phyloP scores from a whole-genome alignment of 2,888 invertebrate species.

The Camponotus fellah region DNA sequence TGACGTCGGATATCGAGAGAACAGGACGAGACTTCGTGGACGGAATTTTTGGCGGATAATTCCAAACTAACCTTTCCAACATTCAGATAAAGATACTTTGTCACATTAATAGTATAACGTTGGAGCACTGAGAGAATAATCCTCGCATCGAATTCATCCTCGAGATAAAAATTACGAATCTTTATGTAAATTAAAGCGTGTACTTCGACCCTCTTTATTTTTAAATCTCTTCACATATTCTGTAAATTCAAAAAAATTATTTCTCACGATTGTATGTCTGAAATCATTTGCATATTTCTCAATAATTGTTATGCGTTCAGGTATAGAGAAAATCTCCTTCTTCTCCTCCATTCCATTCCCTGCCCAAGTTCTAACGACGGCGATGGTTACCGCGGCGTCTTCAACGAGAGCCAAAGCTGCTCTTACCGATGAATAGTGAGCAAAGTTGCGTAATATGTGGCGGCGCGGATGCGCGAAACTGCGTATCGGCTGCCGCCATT shows the following conservation, averaged over 20 bases:
- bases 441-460: slow-evolving; percentile 79
- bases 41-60: slow-evolving; percentile 12
- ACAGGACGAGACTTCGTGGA: slow-evolving; percentile 8
- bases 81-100: background rate
- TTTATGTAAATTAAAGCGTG: too few species aligned
- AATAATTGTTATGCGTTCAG: background rate
- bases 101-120: background rate
- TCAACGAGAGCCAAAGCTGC: slow-evolving; percentile 50
- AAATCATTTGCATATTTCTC: background rate
- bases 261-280: background rate
- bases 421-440: slow-evolving; percentile 76
- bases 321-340: background rate
- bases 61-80: background rate
- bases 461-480: slow-evolving; percentile 77
- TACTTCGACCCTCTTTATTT: background rate
- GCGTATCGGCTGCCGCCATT: slow-evolving; percentile 64
- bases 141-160: background rate
- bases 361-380: slow-evolving; percentile 37
- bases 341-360: background rate
- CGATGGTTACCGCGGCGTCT: slow-evolving; percentile 14
- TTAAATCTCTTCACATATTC: too few species aligned
- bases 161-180: background rate
- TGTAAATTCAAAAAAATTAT: background rate
- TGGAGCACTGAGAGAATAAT: too few species aligned
- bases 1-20: slow-evolving; percentile 27